Conservation (phyloP, 2,797 vertebrate species). For the Cuniculus paca region DNA sequence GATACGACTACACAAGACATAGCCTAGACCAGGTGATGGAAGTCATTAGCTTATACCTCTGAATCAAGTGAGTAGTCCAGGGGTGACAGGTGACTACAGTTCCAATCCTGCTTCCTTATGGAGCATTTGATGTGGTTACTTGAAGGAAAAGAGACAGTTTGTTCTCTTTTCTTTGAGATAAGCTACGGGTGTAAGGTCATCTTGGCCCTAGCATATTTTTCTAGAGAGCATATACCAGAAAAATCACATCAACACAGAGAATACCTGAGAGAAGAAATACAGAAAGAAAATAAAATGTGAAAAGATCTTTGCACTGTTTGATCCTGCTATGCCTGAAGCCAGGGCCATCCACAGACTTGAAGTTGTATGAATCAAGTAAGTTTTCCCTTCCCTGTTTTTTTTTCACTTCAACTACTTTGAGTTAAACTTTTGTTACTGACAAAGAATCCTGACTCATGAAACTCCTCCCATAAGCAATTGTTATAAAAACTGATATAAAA, state of each 20-base stretch:
- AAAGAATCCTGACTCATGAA: neutral
- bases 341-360: neutral
- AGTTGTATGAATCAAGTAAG: constrained; percentile 19
- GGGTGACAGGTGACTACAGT: neutral
- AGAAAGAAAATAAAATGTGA: neutral
- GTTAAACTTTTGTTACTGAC: constrained; percentile 22
- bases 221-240: neutral
- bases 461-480: neutral
- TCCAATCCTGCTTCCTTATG: neutral
- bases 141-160: neutral
- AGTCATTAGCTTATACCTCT: neutral
- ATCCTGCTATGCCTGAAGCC: neutral
- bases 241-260: neutral
- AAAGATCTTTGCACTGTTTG: neutral
- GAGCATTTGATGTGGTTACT: neutral
- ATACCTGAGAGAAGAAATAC: constrained; percentile 17
- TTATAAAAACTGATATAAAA: neutral
- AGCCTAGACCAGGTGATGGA: neutral
- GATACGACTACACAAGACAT: neutral
- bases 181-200: neutral
- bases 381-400: neutral
- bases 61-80: neutral
- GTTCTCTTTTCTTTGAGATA: neutral
- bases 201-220: neutral
- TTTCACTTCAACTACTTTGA: constrained; percentile 7